These are phyloP conservation scores for Cotesia typhae DNA, from an alignment of 1,140 invertebrate genomes.

Conservation along the genomic window DNA sequence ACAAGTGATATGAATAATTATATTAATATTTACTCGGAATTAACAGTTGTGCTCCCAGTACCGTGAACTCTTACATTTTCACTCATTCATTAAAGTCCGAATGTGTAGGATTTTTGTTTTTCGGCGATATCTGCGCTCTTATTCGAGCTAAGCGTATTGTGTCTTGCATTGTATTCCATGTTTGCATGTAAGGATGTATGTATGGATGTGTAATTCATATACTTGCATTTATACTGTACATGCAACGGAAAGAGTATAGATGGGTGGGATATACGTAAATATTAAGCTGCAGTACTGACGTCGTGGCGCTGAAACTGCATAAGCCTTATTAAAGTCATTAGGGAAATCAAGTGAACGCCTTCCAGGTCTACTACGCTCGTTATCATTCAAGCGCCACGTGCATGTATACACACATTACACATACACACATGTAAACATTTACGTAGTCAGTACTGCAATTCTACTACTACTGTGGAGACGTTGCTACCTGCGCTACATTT, in stretches of 20 bases:
- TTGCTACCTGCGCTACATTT: no score
- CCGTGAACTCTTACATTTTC: slow-evolving; percentile 13
- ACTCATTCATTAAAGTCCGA: neutral
- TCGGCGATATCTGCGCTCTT: no score
- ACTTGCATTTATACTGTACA: no score
- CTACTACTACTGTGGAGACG: neutral
- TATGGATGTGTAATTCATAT: neutral
- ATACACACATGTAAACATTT: neutral
- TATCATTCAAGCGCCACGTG: slow-evolving; percentile 8
- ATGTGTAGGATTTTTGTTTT: neutral
- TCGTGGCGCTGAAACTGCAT: slow-evolving; percentile 24
- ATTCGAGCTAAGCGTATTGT: neutral
- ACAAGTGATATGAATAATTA: neutral
- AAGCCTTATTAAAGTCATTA: slow-evolving; percentile 46
- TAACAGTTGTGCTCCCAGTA: neutral
- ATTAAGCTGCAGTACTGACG: neutral
- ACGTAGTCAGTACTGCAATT: no score
- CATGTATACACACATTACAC: slow-evolving; percentile 19
- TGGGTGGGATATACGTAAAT: neutral
- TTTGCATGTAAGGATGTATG: neutral
- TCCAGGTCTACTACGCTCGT: slow-evolving; percentile 19
- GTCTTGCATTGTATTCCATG: neutral
- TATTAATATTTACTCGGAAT: slow-evolving; percentile 18
- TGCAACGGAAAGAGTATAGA: neutral
- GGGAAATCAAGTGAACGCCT: slow-evolving; percentile 42